phyloP scores from a whole-genome alignment of 2,888 invertebrate species.

The Chaetogeoica ovagalla region DNA sequence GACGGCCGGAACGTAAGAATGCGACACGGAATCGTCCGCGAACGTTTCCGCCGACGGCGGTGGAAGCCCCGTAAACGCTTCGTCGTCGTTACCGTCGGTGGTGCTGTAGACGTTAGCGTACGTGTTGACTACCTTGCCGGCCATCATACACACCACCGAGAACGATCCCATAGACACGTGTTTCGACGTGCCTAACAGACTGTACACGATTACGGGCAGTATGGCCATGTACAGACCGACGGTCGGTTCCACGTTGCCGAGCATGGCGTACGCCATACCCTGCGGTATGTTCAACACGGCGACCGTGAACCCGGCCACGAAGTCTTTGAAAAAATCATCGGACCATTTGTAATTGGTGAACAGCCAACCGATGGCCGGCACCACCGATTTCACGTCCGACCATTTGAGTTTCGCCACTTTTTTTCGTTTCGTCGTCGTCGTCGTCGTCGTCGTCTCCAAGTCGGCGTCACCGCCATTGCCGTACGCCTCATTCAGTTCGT shows the following conservation, averaged over 20 bases:
- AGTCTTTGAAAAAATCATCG: constrained; percentile 65
- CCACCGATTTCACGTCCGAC: constrained; percentile 50
- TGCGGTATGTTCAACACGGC: constrained; percentile 92
- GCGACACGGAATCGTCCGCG: background rate
- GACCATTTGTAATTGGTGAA: constrained; percentile 58
- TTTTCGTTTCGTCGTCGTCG: constrained; percentile 19
- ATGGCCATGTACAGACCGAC: constrained; percentile 87
- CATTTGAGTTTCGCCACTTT: constrained; percentile 44
- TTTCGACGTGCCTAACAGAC: constrained; percentile 66
- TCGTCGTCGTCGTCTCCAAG: background rate
- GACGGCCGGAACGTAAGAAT: background rate
- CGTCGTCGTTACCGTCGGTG: background rate
- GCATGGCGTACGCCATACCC: constrained; percentile 80
- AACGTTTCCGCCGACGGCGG: constrained; percentile 37
- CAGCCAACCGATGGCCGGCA: constrained; percentile 59
- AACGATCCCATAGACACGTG: constrained; percentile 77
- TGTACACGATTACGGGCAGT: constrained; percentile 84
- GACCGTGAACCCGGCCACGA: constrained; percentile 83
- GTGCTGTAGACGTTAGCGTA: constrained; percentile 58
- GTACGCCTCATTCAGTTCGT: constrained; percentile 69
- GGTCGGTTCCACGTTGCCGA: constrained; percentile 75
- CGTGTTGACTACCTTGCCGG: constrained; percentile 74
- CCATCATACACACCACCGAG: constrained; percentile 88
- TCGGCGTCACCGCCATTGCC: constrained; percentile 55
- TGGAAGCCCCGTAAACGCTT: background rate